These are phyloP conservation scores for Paraescarpia echinospica DNA, from an alignment of 1,140 invertebrate genomes.

Conservation along the genomic window DNA sequence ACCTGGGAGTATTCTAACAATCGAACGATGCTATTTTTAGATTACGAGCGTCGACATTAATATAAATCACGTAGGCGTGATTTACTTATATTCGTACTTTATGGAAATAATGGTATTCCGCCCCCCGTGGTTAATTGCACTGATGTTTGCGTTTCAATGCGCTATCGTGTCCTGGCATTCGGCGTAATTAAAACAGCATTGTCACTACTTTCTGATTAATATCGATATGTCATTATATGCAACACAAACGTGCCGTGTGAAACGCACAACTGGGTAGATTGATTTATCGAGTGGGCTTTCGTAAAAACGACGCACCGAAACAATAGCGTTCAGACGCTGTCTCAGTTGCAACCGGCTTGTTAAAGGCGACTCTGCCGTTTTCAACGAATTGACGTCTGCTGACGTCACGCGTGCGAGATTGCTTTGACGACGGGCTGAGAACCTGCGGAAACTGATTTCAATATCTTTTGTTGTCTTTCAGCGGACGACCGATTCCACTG, in stretches of 20 bases:
- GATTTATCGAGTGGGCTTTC: background rate
- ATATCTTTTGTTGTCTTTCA: slow-evolving; percentile 33
- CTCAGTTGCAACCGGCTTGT: background rate
- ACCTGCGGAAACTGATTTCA: slow-evolving; percentile 6
- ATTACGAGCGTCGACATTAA: background rate
- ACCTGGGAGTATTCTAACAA: background rate
- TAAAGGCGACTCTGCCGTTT: slow-evolving; percentile 9
- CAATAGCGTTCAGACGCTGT: background rate
- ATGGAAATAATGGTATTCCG: background rate
- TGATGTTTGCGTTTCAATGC: background rate
- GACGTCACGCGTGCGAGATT: background rate
- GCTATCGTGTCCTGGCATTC: background rate
- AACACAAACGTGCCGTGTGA: background rate
- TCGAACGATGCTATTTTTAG: background rate
- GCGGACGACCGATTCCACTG: slow-evolving; percentile 76
- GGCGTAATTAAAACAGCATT: background rate
- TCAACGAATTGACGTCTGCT: background rate
- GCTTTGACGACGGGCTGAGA: background rate
- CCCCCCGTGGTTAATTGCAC: background rate
- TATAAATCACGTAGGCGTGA: background rate
- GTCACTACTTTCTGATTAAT: background rate
- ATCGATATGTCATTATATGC: background rate
- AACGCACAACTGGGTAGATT: background rate
- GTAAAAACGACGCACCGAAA: background rate
- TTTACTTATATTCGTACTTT: background rate